phyloP scores from a whole-genome alignment of 2,797 vertebrate genomes.

The Poliocrania exsul region DNA sequence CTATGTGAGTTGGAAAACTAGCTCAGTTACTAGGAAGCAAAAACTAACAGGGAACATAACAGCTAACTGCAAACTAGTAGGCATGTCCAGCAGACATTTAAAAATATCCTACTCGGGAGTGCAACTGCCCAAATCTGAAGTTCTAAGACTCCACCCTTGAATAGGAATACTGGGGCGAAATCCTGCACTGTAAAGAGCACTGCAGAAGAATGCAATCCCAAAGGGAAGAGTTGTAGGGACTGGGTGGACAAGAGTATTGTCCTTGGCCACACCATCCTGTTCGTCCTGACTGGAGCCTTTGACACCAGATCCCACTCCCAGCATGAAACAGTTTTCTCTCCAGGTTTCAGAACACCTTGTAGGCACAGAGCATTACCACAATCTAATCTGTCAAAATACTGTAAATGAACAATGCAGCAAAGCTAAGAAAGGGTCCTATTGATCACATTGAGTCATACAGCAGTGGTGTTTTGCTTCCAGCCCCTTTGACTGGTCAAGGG shows the following conservation, averaged over 20 bases:
- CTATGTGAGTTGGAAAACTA: neutral
- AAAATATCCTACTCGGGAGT: neutral
- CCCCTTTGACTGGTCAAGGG: neutral
- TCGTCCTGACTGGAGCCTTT: neutral
- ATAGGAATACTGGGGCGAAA: neutral
- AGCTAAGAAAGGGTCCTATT: neutral
- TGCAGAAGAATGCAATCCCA: neutral
- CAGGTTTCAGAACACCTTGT: neutral
- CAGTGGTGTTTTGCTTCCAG: neutral
- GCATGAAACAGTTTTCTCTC: neutral
- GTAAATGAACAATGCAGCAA: neutral
- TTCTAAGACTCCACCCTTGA: neutral
- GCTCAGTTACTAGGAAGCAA: neutral
- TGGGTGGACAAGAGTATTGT: neutral
- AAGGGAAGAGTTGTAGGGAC: neutral
- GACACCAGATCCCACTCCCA: accelerated
- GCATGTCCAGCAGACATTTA: neutral
- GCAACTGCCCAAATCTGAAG: accelerated
- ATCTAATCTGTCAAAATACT: neutral
- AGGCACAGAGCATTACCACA: neutral
- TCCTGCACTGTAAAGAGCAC: neutral
- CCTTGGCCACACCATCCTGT: neutral
- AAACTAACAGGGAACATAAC: neutral
- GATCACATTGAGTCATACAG: neutral
- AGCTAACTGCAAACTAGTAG: neutral